These are phyloP conservation scores for Heliangelus exortis DNA, from an alignment of 2,797 vertebrate species.

Conservation along the genomic window DNA sequence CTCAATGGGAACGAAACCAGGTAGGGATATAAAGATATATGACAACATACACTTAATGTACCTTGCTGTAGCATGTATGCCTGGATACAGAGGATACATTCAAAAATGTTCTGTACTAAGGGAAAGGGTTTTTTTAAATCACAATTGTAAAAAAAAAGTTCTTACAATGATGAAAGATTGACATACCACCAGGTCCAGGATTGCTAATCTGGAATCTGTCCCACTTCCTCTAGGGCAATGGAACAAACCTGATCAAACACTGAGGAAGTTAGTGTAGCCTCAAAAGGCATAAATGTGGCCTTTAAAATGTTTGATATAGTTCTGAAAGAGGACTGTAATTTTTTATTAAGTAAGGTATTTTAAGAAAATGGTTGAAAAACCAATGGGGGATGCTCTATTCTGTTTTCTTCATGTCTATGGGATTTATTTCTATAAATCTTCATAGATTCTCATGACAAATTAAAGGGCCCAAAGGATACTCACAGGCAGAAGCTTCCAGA, in stretches of 20 bases:
- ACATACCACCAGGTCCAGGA: neutral
- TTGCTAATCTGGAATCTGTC: constrained; percentile 40
- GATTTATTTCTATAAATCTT: constrained; percentile 34
- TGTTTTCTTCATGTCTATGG: neutral
- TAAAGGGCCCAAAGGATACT: constrained; percentile 6
- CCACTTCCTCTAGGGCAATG: constrained; percentile 5
- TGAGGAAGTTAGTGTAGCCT: neutral
- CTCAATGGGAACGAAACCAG: constrained; percentile 54
- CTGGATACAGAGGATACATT: constrained; percentile 2
- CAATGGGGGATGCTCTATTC: neutral
- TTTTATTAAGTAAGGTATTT: constrained; percentile 11
- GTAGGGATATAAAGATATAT: constrained; percentile 22
- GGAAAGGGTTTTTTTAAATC: neutral
- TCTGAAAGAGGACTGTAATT: neutral
- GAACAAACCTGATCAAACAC: neutral
- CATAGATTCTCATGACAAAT: neutral
- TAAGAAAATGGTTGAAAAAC: constrained; percentile 22
- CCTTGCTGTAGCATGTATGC: neutral
- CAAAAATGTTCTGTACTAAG: constrained; percentile 33
- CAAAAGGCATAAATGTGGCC: neutral
- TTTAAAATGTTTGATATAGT: neutral
- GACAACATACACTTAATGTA: neutral
- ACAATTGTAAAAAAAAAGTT: neutral
- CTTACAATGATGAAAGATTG: constrained; percentile 11
- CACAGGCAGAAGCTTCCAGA: neutral